phyloP scores from a whole-genome alignment of 2,113 vertebrate species.

The Hippocampus barbouri region DNA sequence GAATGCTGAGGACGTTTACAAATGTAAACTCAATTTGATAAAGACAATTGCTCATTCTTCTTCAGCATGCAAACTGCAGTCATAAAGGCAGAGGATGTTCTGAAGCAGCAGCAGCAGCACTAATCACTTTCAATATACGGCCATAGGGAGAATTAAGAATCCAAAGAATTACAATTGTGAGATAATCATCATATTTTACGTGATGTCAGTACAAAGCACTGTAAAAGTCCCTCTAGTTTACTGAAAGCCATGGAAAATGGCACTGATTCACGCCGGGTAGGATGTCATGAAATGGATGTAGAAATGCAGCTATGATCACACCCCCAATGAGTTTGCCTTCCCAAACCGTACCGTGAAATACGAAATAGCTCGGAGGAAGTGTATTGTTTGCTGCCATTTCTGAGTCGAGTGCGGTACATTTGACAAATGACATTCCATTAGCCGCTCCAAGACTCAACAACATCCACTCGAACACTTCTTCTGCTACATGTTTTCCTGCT shows the following conservation, averaged over 20 bases:
- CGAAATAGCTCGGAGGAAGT: neutral
- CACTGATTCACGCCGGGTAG: neutral
- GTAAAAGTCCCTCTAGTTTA: neutral
- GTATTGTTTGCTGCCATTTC: conserved; percentile 7
- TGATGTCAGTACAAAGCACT: neutral
- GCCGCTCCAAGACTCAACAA: conserved; percentile 25
- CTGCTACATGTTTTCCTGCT: conserved; percentile 11
- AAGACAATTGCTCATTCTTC: neutral
- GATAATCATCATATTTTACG: neutral
- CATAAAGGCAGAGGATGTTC: neutral
- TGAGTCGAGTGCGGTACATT: conserved; percentile 28
- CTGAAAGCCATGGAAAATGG: neutral
- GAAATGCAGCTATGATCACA: neutral
- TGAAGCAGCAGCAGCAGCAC: neutral
- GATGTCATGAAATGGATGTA: neutral
- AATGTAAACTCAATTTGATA: neutral
- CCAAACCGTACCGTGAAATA: neutral
- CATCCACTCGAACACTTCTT: conserved; percentile 23
- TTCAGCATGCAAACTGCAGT: neutral
- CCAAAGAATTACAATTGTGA: neutral
- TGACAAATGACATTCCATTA: conserved; percentile 46
- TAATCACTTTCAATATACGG: neutral
- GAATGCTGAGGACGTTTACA: no score
- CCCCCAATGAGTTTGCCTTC: neutral
- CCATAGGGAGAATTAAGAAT: neutral